A percentile compares a stretch with the other conserved stretches of the same genome.
Evolutionary conservation across 2,888 invertebrate genomes (phyloP).

Genomic region (Tiliacea aurago): DNA sequence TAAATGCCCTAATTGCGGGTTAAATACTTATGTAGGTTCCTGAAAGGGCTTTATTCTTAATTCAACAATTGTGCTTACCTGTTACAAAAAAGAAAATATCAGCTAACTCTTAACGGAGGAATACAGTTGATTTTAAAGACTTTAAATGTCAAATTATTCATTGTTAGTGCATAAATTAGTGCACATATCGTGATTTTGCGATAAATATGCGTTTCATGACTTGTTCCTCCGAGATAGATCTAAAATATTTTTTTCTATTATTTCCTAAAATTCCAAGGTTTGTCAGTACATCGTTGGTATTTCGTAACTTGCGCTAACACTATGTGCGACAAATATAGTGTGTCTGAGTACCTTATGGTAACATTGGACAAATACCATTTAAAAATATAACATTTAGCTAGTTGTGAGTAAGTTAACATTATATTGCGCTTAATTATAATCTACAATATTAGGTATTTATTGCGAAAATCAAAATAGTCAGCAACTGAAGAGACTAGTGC

Average conservation of each 20-base stretch:
- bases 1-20: not conserved
- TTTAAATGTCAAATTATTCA: not conserved
- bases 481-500: conserved; percentile 4
- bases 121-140: not conserved
- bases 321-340: too few relatives aligned
- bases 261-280: not conserved
- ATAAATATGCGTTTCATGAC: not conserved
- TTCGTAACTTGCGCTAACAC: too few relatives aligned
- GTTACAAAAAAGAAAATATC: not conserved
- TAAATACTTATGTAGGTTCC: not conserved
- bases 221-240: too few relatives aligned
- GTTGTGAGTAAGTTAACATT: not conserved
- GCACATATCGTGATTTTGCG: not conserved
- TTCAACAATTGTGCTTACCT: not conserved
- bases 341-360: too few relatives aligned
- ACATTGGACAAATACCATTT: not conserved
- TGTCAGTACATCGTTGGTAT: not conserved
- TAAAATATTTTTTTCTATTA: not conserved
- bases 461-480: not conserved
- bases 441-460: not conserved
- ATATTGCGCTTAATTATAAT: not conserved
- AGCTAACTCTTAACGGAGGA: not conserved
- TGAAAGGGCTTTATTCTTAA: not conserved
- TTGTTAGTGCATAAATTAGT: not conserved
- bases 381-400: not conserved